phyloP scores from a whole-genome alignment of 1,140 invertebrate genomes.

The Tribolium castaneum region DNA sequence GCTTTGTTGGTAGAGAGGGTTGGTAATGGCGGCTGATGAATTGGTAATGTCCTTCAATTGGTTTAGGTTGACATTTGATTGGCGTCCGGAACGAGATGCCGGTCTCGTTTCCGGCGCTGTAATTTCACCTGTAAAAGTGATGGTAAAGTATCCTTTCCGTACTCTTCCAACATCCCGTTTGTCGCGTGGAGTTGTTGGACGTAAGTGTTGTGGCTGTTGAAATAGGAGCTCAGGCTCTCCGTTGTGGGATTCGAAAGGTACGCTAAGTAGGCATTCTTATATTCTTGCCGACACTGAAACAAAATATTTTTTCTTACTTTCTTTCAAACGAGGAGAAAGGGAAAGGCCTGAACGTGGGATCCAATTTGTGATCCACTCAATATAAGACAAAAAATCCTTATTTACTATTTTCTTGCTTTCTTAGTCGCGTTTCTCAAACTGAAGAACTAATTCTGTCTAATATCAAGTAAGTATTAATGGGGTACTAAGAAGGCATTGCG shows the following conservation, averaged over 20 bases:
- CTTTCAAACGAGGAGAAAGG: not conserved
- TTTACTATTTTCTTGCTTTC: too few species aligned
- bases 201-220: conserved; percentile 94
- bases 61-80: conserved; percentile 29
- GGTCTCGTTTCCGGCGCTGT: conserved; percentile 10
- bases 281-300: conserved; percentile 83
- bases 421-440: too few species aligned
- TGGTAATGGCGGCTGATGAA: conserved; percentile 50
- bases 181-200: conserved; percentile 92
- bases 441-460: too few species aligned
- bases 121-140: conserved; percentile 79
- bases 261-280: conserved; percentile 83
- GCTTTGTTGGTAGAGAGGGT: conserved; percentile 28
- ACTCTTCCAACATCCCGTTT: conserved; percentile 85
- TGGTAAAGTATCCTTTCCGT: conserved; percentile 79
- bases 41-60: conserved; percentile 45
- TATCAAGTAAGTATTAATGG: too few species aligned
- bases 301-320: not conserved
- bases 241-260: conserved; percentile 76
- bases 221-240: conserved; percentile 80
- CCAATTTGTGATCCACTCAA: too few species aligned
- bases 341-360: not conserved
- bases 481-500: too few species aligned
- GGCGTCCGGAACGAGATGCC: conserved; percentile 18
- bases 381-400: too few species aligned